Evolutionary conservation across 64 coral and sea anemone genomes (phyloP).

Genomic region (Actinia equina): DNA sequence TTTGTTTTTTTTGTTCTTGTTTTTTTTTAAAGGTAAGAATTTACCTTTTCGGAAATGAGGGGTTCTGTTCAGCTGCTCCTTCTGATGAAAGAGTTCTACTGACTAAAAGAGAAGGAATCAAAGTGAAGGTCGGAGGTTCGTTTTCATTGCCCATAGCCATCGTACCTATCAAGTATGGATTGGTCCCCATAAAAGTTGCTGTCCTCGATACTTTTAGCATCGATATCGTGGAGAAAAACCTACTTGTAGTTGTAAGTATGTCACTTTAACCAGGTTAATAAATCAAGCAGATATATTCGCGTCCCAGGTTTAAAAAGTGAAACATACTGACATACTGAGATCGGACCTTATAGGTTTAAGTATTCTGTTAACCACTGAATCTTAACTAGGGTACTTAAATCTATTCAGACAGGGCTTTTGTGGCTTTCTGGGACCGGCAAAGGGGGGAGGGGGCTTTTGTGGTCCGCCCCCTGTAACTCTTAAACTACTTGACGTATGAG

Average conservation of each 20-base stretch:
- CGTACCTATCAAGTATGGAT: slow-evolving; percentile 75
- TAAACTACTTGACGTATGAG: too few relatives aligned
- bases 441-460: too few relatives aligned
- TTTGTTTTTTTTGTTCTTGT: too few relatives aligned
- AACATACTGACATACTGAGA: too few relatives aligned
- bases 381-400: too few relatives aligned
- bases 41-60: slow-evolving; percentile 44
- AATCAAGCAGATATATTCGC: not conserved
- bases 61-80: slow-evolving; percentile 58
- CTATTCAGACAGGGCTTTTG: too few relatives aligned
- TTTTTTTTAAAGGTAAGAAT: slow-evolving; percentile 71
- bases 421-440: too few relatives aligned
- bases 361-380: too few relatives aligned
- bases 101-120: not conserved
- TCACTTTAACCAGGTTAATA: not conserved
- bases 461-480: too few relatives aligned
- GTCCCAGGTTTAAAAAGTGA: too few relatives aligned
- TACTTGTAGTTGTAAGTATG: slow-evolving; percentile 79
- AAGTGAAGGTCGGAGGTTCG: slow-evolving; percentile 21
- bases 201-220: not conserved
- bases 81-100: not conserved
- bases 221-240: slow-evolving; percentile 42
- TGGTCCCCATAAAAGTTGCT: slow-evolving; percentile 44
- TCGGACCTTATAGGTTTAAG: too few relatives aligned
- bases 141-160: slow-evolving; percentile 47